Evolutionary conservation across 23 tunicate species (phyloP).

Genomic region (Pegea sp.): DNA sequence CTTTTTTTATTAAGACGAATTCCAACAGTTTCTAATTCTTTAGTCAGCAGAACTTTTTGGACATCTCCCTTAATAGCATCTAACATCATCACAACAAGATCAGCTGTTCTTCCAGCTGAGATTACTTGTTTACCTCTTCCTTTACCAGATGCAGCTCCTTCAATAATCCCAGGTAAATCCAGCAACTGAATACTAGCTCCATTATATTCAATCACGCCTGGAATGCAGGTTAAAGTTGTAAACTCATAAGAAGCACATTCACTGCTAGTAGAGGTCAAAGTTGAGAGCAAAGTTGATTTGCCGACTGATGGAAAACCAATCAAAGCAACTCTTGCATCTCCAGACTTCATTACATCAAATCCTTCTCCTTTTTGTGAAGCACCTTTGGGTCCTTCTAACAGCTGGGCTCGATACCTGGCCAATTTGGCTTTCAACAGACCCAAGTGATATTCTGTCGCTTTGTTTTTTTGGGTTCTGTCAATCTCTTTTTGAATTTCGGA

Average conservation of each 20-base stretch:
- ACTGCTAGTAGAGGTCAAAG: conserved; percentile 59
- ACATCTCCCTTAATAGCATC: conserved; percentile 89
- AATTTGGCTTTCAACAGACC: conserved; percentile 92
- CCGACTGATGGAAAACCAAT: conserved; percentile 99
- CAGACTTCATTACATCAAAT: conserved; percentile 99
- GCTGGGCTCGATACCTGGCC: conserved; percentile 80
- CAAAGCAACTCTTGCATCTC: conserved; percentile 92
- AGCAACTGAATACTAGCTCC: conserved; percentile 94
- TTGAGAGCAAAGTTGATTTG: conserved; percentile 81
- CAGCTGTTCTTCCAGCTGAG: conserved; percentile 93
- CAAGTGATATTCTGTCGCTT: conserved; percentile 96
- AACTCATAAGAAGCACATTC: conserved; percentile 89
- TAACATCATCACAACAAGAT: conserved; percentile 88
- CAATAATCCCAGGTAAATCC: conserved; percentile 98
- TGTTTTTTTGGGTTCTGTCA: conserved; percentile 86
- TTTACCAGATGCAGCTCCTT: conserved; percentile 97
- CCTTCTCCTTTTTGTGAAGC: conserved; percentile 93
- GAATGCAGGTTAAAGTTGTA: conserved; percentile 97
- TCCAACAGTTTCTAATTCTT: conserved; percentile 93
- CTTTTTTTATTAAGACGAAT: conserved; percentile 68
- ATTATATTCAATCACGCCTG: conserved; percentile 93
- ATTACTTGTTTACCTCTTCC: conserved; percentile 96
- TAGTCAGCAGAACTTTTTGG: conserved; percentile 64
- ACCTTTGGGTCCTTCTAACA: conserved; percentile 71
- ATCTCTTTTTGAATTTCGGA: conserved; percentile 85